Percentiles rank a stretch among this genome's conserved stretches.
These are phyloP conservation scores for Caenorhabditis sp. DNA, from an alignment of 2,888 invertebrate genomes.

Conservation along the genomic window DNA sequence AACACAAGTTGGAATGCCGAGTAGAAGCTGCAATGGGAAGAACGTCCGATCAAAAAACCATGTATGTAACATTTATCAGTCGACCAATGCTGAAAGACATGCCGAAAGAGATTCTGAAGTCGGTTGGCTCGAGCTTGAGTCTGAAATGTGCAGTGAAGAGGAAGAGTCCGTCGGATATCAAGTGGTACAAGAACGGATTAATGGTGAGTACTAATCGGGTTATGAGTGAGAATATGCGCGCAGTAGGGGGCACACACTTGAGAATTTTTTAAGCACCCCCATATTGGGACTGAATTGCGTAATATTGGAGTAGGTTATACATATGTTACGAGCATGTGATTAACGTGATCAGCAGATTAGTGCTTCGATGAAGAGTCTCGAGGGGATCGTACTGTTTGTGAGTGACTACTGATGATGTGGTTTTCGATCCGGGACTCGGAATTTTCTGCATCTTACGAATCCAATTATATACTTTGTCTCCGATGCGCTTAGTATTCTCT, in stretches of 20 bases:
- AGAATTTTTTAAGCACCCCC: slow-evolving; percentile 54
- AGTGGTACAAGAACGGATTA: slow-evolving; percentile 63
- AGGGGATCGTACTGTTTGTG: neutral
- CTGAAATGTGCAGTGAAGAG: slow-evolving; percentile 60
- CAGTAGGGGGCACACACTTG: slow-evolving; percentile 39
- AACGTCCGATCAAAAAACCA: slow-evolving; percentile 64
- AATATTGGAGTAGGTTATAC: slow-evolving; percentile 50
- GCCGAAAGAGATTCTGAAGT: slow-evolving; percentile 35
- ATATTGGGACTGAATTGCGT: slow-evolving; percentile 27
- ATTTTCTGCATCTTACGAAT: slow-evolving; percentile 10
- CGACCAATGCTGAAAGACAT: slow-evolving; percentile 53
- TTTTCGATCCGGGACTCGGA: slow-evolving; percentile 18
- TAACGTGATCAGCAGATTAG: slow-evolving; percentile 9
- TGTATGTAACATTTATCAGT: slow-evolving; percentile 63
- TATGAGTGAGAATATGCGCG: slow-evolving; percentile 9
- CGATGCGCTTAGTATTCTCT: neutral
- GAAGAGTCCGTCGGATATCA: slow-evolving; percentile 50
- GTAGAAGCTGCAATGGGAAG: slow-evolving; percentile 70
- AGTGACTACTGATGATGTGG: no score
- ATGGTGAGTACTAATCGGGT: slow-evolving; percentile 41
- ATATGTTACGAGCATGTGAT: slow-evolving; percentile 36
- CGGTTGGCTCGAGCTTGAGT: slow-evolving; percentile 41
- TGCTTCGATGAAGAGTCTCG: slow-evolving; percentile 11
- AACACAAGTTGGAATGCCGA: slow-evolving; percentile 68
- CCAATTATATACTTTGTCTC: slow-evolving; percentile 55